Evolutionary conservation across 2,888 invertebrate species (phyloP).

Genomic region (Calameuta idolon): DNA sequence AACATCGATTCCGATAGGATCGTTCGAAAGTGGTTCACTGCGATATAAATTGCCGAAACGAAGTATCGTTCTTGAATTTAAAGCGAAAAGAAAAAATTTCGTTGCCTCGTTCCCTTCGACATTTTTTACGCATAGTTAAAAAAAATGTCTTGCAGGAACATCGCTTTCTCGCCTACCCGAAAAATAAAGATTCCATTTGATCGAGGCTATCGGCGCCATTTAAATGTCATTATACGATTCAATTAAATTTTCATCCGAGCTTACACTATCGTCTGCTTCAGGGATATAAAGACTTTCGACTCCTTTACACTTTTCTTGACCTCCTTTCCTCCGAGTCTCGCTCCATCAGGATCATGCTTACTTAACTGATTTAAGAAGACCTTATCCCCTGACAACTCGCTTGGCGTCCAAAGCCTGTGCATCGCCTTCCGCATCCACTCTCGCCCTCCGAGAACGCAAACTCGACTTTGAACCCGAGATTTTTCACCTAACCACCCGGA

Average conservation of each 20-base stretch:
- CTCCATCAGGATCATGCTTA: conserved; percentile 37
- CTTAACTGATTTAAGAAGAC: conserved; percentile 41
- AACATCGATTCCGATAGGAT: not conserved
- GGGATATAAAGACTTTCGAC: conserved; percentile 11
- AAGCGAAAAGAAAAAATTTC: not conserved
- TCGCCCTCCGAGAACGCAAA: not conserved
- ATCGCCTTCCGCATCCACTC: not conserved
- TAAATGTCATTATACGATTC: not conserved
- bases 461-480: not conserved
- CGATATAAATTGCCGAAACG: not conserved
- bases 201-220: not conserved
- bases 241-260: not conserved
- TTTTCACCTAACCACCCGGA: not conserved
- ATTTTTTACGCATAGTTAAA: not conserved
- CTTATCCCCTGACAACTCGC: conserved; percentile 31
- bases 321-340: conserved; percentile 15
- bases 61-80: not conserved
- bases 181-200: not conserved
- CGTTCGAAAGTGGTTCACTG: not conserved
- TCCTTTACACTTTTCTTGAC: conserved; percentile 33
- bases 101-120: not conserved
- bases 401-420: conserved; percentile 5
- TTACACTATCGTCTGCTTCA: not conserved
- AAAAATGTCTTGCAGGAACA: not conserved
- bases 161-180: not conserved